Percentiles rank a stretch among this genome's conserved stretches.
Evolutionary conservation across 2,888 invertebrate genomes (phyloP).

Genomic region (Pyralis farinalis): DNA sequence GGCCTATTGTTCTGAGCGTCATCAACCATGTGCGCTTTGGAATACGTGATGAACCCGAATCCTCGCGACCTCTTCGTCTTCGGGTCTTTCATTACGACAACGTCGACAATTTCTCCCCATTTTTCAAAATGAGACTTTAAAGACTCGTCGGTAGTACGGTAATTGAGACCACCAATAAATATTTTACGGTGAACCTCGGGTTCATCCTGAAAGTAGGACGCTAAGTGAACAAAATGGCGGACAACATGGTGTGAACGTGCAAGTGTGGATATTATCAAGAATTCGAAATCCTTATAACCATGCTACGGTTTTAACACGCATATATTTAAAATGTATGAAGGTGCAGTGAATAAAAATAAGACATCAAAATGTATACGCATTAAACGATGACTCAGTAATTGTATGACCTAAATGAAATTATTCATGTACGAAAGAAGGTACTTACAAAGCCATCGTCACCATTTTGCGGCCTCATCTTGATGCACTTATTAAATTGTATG

Average conservation of each 20-base stretch:
- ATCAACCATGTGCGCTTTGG: constrained; percentile 96
- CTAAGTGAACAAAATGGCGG: constrained; percentile 71
- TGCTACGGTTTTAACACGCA: no score
- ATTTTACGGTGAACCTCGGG: constrained; percentile 94
- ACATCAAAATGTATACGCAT: not conserved
- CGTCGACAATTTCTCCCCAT: constrained; percentile 98
- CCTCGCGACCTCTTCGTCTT: constrained; percentile 97
- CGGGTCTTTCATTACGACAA: constrained; percentile 98
- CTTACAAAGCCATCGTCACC: constrained; percentile 75
- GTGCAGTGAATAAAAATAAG: not conserved
- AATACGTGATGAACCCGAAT: constrained; percentile 99
- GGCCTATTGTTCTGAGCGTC: constrained; percentile 95
- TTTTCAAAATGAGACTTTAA: constrained; percentile 96
- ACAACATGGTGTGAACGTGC: constrained; percentile 22
- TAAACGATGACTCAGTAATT: not conserved
- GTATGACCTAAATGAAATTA: constrained; percentile 11
- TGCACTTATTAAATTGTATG: not conserved
- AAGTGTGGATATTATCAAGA: no score
- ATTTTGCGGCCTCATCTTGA: constrained; percentile 69
- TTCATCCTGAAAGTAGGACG: constrained; percentile 80
- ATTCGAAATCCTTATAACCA: no score
- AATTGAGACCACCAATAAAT: constrained; percentile 97
- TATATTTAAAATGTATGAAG: not conserved
- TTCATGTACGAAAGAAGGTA: constrained; percentile 29
- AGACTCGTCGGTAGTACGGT: constrained; percentile 96